A percentile compares a stretch with the other conserved stretches of the same genome.
Evolutionary conservation across 2,888 invertebrate genomes (phyloP).

Genomic region (Dicycla oo): DNA sequence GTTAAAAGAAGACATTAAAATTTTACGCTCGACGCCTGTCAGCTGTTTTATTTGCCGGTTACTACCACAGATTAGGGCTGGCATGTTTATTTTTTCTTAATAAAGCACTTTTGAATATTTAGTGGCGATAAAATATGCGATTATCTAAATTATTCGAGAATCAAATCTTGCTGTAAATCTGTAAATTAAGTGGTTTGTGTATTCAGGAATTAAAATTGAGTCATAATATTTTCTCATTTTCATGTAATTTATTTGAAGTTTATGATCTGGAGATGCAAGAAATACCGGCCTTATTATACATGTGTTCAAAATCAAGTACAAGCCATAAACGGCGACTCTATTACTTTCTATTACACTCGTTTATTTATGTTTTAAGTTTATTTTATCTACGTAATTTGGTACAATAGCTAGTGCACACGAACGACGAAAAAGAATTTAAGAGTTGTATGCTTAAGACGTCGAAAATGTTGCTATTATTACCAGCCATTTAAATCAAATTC

Average conservation of each 20-base stretch:
- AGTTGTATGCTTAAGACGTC: no score
- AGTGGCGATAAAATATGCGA: slow-evolving; percentile 60
- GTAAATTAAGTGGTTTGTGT: slow-evolving; percentile 53
- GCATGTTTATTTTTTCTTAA: slow-evolving; percentile 63
- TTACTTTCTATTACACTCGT: no score
- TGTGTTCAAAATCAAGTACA: not conserved
- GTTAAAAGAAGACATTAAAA: slow-evolving; percentile 75
- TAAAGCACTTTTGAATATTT: slow-evolving; percentile 61
- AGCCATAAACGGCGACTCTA: not conserved
- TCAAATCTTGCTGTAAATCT: slow-evolving; percentile 52
- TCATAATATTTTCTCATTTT: slow-evolving; percentile 58
- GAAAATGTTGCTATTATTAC: not conserved
- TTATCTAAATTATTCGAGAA: slow-evolving; percentile 62
- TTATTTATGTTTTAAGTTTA: no score
- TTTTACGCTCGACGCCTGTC: slow-evolving; percentile 71
- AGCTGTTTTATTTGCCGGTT: slow-evolving; percentile 67
- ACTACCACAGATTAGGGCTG: slow-evolving; percentile 58
- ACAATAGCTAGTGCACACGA: no score
- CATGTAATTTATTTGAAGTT: slow-evolving; percentile 18
- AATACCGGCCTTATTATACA: not conserved
- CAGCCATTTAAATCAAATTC: not conserved
- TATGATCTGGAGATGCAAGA: slow-evolving; percentile 8
- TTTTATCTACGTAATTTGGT: no score
- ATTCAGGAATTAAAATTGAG: slow-evolving; percentile 36
- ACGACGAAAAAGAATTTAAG: no score